phyloP scores from a whole-genome alignment of 2,113 vertebrate species.

The Sminthopsis crassicaudata region DNA sequence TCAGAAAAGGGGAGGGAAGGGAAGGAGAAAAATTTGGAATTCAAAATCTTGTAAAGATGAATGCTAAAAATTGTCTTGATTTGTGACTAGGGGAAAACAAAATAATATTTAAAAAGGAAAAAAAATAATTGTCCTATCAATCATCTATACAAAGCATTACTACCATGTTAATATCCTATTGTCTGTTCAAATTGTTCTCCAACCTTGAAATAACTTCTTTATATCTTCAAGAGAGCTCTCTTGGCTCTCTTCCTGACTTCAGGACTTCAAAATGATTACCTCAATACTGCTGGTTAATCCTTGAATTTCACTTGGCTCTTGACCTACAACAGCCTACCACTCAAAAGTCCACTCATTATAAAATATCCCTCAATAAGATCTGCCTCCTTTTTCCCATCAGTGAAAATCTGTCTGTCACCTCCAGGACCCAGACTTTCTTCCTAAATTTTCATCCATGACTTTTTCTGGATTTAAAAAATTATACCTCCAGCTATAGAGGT shows the following conservation, averaged over 20 bases:
- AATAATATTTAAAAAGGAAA: no score
- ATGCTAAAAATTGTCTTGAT: no score
- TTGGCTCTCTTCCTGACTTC: background rate
- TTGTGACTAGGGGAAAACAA: no score
- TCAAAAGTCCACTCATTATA: background rate
- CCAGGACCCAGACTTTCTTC: background rate
- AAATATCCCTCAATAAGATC: background rate
- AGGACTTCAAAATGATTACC: background rate
- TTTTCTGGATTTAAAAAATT: background rate
- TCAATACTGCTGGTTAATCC: background rate
- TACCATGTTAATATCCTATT: background rate
- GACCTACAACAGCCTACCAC: background rate
- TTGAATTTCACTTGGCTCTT: background rate
- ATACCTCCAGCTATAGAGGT: background rate
- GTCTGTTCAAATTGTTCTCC: background rate
- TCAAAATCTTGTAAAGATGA: no score
- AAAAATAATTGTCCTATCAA: constrained; percentile 6
- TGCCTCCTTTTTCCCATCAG: background rate
- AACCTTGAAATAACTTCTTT: background rate
- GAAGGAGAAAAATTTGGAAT: no score
- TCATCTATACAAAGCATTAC: background rate
- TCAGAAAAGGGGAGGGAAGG: no score
- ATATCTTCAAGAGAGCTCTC: background rate
- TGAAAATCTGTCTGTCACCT: no score
- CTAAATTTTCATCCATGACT: background rate